A percentile compares a stretch with the other conserved stretches of the same genome.
phyloP scores from a whole-genome alignment of 2,797 vertebrate species.

The Botia kubotai region DNA sequence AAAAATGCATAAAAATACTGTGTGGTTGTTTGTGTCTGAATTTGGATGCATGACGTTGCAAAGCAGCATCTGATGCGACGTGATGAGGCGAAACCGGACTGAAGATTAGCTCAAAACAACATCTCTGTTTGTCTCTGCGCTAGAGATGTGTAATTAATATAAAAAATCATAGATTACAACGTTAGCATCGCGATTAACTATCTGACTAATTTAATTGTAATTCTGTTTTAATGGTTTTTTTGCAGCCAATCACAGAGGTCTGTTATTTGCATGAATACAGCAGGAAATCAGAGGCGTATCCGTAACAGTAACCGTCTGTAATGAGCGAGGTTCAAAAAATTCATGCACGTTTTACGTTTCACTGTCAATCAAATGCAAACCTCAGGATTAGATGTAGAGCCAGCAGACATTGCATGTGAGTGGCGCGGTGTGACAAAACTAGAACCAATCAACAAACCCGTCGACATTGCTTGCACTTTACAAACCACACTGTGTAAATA shows the following conservation, averaged over 20 bases:
- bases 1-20: neutral
- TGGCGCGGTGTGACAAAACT: too few species aligned
- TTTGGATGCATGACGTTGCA: neutral
- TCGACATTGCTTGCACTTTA: too few species aligned
- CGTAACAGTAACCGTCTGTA: neutral
- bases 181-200: neutral
- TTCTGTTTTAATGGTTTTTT: too few species aligned
- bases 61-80: neutral
- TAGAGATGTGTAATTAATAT: conserved; percentile 1
- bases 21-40: neutral
- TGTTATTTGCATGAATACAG: neutral
- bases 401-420: too few species aligned
- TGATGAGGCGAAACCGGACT: conserved; percentile 32
- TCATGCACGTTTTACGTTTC: too few species aligned
- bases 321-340: too few species aligned
- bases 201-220: too few species aligned
- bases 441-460: too few species aligned
- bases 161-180: neutral
- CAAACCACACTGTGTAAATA: too few species aligned
- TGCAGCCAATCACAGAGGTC: neutral
- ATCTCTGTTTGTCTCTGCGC: neutral
- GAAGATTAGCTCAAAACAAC: conserved; percentile 27
- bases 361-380: too few species aligned
- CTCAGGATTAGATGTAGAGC: too few species aligned
- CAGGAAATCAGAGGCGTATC: neutral